Percentiles rank a stretch among this genome's conserved stretches.
These are phyloP conservation scores for Ichneumon xanthorius DNA, from an alignment of 2,888 invertebrate genomes.

Conservation along the genomic window DNA sequence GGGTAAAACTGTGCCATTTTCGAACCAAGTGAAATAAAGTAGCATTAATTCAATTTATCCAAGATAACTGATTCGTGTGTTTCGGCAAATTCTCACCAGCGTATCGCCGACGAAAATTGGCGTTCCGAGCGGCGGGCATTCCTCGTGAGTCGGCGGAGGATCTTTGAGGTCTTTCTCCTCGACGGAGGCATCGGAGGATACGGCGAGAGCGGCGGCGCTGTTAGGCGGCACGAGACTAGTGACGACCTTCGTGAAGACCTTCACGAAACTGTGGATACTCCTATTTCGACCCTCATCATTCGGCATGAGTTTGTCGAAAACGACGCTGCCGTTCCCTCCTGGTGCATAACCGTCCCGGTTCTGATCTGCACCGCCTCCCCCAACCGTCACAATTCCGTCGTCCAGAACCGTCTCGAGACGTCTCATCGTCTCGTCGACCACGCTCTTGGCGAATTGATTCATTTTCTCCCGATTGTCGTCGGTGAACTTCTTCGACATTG, in stretches of 20 bases:
- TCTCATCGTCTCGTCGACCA: constrained; percentile 66
- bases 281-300: constrained; percentile 37
- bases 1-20: no score
- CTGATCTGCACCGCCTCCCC: background rate
- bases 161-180: constrained; percentile 62
- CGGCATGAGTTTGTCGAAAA: constrained; percentile 59
- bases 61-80: no score
- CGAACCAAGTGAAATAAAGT: no score
- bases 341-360: background rate
- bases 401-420: constrained; percentile 58
- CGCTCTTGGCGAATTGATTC: constrained; percentile 62
- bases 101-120: constrained; percentile 70
- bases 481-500: constrained; percentile 54
- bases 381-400: background rate
- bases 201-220: constrained; percentile 16
- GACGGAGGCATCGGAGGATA: constrained; percentile 51
- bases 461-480: constrained; percentile 55
- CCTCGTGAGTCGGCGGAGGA: constrained; percentile 60
- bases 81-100: constrained; percentile 65
- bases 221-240: constrained; percentile 61
- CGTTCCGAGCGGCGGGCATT: constrained; percentile 75
- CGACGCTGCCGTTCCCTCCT: constrained; percentile 23
- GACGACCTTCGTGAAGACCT: constrained; percentile 67
- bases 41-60: no score
- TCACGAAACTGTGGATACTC: constrained; percentile 64